Conservation (phyloP, 2,797 vertebrate species). For the Nannoperca obscura region DNA sequence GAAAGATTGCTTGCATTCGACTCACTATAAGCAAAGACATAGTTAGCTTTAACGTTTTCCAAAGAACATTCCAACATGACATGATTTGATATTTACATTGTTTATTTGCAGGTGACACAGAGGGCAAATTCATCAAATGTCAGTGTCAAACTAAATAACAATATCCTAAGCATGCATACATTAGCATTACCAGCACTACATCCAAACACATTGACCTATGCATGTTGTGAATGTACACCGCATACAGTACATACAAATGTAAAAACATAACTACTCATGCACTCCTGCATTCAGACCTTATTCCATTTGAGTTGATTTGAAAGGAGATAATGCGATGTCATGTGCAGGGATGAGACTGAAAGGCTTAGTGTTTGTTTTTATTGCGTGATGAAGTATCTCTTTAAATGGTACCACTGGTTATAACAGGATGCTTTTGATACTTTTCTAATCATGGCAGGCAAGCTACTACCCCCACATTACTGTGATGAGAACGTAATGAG, state of each 20-base stretch:
- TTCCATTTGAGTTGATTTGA: background rate
- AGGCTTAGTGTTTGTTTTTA: background rate
- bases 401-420: background rate
- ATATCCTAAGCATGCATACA: background rate
- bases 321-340: background rate
- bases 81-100: background rate
- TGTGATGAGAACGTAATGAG: conserved; percentile 26
- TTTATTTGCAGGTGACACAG: conserved; percentile 4
- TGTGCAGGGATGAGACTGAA: conserved; percentile 4
- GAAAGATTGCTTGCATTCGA: background rate
- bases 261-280: background rate
- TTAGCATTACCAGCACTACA: background rate
- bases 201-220: conserved; percentile 10
- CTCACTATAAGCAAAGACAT: no score
- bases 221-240: background rate
- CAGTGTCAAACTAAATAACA: no score
- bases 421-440: conserved; percentile 4
- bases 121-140: conserved; percentile 7
- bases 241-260: background rate
- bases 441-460: conserved; percentile 4
- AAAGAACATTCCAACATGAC: background rate
- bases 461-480: background rate
- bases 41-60: conserved; percentile 2
- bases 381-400: background rate
- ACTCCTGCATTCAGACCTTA: background rate